phyloP scores from a whole-genome alignment of 2,888 invertebrate species.

The Alentia gelatinosa region DNA sequence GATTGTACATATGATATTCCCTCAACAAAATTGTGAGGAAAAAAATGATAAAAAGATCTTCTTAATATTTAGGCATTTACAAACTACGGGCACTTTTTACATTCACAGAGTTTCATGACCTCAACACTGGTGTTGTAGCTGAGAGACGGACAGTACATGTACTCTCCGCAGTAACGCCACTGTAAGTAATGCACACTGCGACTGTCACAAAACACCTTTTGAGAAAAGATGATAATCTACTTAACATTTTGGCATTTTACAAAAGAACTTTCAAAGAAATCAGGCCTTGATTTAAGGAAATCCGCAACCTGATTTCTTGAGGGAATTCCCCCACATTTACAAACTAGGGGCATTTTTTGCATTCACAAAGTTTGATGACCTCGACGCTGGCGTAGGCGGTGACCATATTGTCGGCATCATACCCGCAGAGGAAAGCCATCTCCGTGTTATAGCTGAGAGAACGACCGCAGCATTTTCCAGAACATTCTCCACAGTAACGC shows the following conservation, averaged over 20 bases:
- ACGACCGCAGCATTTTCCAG: constrained; percentile 49
- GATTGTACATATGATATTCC: too few relatives aligned
- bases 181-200: neutral
- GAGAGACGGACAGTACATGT: constrained; percentile 11
- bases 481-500: constrained; percentile 57
- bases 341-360: too few relatives aligned
- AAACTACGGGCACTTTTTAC: too few relatives aligned
- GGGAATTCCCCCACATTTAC: too few relatives aligned
- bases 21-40: too few relatives aligned
- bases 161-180: constrained; percentile 57
- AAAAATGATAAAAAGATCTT: too few relatives aligned
- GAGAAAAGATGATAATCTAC: too few relatives aligned
- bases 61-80: too few relatives aligned
- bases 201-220: constrained; percentile 44
- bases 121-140: constrained; percentile 28
- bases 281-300: too few relatives aligned
- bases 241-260: too few relatives aligned
- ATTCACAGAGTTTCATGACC: neutral
- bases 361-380: constrained; percentile 3
- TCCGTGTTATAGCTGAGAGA: neutral
- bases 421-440: constrained; percentile 28
- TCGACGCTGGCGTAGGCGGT: constrained; percentile 23
- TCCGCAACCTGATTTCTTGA: too few relatives aligned
- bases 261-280: too few relatives aligned
- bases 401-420: neutral